Conservation (phyloP, 1,140 invertebrate genomes). For the Littorina saxatilis region DNA sequence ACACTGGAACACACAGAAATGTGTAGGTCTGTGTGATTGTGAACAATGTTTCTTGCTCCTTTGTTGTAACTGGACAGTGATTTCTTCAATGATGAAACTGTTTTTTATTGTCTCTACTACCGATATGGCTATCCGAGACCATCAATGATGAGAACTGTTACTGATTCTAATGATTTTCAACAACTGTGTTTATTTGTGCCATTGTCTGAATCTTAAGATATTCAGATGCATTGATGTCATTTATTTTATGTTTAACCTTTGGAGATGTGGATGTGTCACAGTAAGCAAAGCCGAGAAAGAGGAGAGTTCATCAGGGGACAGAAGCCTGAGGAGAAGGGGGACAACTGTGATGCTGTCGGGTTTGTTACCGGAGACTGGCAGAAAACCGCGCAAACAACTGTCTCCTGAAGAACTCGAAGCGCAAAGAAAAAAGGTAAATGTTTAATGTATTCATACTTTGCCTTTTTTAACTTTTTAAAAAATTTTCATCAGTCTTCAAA, state of each 20-base stretch:
- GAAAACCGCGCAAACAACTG: constrained; percentile 65
- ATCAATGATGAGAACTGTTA: too few relatives aligned
- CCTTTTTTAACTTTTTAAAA: constrained; percentile 4
- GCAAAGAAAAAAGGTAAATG: constrained; percentile 62
- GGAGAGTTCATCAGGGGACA: constrained; percentile 48
- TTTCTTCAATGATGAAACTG: too few relatives aligned
- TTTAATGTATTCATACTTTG: neutral
- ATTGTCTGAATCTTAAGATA: too few relatives aligned
- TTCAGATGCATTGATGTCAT: too few relatives aligned
- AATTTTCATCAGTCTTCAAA: too few relatives aligned
- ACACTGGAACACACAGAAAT: neutral
- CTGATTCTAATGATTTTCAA: too few relatives aligned
- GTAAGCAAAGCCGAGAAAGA: constrained; percentile 54
- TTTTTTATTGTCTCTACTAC: too few relatives aligned
- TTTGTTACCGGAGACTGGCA: constrained; percentile 46
- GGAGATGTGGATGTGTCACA: constrained; percentile 36
- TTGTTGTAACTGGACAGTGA: too few relatives aligned
- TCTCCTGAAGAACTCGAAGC: constrained; percentile 71
- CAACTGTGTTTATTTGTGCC: too few relatives aligned
- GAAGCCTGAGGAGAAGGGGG: constrained; percentile 51
- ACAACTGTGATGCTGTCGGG: constrained; percentile 41
- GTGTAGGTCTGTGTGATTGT: neutral
- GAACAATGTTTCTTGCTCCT: too few relatives aligned
- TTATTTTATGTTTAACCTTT: too few relatives aligned
- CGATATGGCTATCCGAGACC: too few relatives aligned